A percentile compares a stretch with the other conserved stretches of the same genome.
Conservation (phyloP, 2,113 vertebrate genomes). For the Daphoenositta chrysoptera region DNA sequence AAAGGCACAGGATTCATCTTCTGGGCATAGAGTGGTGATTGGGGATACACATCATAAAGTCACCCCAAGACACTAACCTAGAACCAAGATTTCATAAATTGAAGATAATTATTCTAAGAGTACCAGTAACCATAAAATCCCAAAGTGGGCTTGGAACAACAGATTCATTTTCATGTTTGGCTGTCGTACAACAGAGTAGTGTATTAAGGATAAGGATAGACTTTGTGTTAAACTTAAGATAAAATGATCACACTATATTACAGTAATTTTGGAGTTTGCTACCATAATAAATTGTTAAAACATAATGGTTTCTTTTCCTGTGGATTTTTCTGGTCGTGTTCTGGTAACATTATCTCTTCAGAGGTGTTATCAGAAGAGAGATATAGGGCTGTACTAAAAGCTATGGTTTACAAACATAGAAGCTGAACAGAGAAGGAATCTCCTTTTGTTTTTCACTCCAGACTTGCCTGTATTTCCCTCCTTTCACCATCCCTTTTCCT, state of each 20-base stretch:
- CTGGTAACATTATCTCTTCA: background rate
- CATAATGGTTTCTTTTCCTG: background rate
- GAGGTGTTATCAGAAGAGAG: background rate
- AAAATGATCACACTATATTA: background rate
- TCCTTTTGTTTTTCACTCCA: background rate
- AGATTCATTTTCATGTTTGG: background rate
- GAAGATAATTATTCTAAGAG: background rate
- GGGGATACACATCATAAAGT: too few relatives aligned
- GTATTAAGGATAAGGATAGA: background rate
- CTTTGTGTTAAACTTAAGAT: background rate
- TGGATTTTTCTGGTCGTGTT: background rate
- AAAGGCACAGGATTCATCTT: too few relatives aligned
- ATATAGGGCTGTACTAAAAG: background rate
- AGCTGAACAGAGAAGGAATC: background rate
- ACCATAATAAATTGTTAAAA: background rate
- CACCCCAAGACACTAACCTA: too few relatives aligned
- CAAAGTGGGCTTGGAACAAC: background rate
- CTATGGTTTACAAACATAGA: background rate
- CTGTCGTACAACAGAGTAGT: rapidly evolving
- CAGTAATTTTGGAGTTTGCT: background rate
- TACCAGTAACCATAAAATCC: background rate
- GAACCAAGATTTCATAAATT: background rate
- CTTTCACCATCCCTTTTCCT: background rate
- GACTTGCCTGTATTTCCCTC: background rate
- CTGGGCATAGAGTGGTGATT: too few relatives aligned